phyloP scores from a whole-genome alignment of 2,113 vertebrate species.

The Motacilla tschutschensis region DNA sequence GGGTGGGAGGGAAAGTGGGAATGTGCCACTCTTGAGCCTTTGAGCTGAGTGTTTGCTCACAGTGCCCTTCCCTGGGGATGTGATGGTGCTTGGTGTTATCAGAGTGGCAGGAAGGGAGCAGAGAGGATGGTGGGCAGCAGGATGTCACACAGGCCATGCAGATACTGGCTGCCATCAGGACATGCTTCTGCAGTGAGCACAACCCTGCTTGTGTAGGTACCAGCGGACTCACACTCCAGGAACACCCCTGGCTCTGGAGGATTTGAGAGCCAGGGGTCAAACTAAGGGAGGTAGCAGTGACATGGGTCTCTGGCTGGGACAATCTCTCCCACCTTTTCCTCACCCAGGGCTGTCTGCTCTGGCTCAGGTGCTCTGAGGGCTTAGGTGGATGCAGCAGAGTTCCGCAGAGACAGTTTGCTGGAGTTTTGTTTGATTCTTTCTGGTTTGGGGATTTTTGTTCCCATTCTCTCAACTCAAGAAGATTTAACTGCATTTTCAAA shows the following conservation, averaged over 20 bases:
- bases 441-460: neutral
- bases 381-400: neutral
- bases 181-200: neutral
- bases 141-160: neutral
- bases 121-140: neutral
- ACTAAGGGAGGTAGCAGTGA: neutral
- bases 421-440: neutral
- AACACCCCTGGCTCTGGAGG: neutral
- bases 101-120: neutral
- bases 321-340: neutral
- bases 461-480: neutral
- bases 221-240: neutral
- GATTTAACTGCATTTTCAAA: neutral
- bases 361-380: neutral
- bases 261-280: neutral
- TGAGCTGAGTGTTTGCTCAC: neutral
- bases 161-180: neutral
- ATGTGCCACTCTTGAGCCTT: neutral
- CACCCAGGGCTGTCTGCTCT: neutral
- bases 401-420: neutral
- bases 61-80: accelerated
- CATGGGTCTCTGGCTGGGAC: neutral
- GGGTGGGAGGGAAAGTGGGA: neutral
- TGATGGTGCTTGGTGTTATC: neutral
- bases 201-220: neutral